phyloP scores from a whole-genome alignment of 2,888 invertebrate species.

The Selenia dentaria region DNA sequence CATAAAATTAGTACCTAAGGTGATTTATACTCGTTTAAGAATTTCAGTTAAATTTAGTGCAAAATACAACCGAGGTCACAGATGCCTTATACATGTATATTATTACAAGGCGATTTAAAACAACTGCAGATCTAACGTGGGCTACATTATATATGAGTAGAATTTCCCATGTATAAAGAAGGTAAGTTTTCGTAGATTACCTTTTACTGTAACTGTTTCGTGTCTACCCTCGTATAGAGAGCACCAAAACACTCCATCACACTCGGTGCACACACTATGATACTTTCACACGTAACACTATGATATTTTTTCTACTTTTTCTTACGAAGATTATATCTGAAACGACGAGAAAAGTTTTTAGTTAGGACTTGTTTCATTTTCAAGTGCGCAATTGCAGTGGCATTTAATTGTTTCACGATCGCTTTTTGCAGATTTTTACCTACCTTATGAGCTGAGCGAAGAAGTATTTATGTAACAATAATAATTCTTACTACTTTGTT shows the following conservation, averaged over 20 bases:
- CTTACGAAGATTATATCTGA: constrained; percentile 58
- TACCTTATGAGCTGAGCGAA: not conserved
- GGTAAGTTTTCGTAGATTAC: constrained; percentile 42
- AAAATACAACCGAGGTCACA: too few relatives aligned
- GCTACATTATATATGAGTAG: too few relatives aligned
- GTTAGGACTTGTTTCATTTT: constrained; percentile 34
- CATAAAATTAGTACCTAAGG: too few relatives aligned
- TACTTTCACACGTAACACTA: constrained; percentile 41
- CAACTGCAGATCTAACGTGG: not conserved
- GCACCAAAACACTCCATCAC: constrained; percentile 60
- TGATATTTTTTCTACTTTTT: constrained; percentile 39
- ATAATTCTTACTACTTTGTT: too few relatives aligned
- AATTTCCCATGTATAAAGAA: too few relatives aligned
- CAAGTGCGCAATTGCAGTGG: constrained; percentile 6
- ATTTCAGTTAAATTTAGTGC: too few relatives aligned
- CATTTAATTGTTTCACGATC: constrained; percentile 7
- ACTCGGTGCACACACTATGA: constrained; percentile 38
- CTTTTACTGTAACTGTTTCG: constrained; percentile 57
- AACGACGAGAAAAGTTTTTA: constrained; percentile 61
- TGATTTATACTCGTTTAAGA: too few relatives aligned
- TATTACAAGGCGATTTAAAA: too few relatives aligned
- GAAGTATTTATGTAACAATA: too few relatives aligned
- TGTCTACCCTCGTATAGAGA: constrained; percentile 49
- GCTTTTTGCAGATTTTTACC: constrained; percentile 13
- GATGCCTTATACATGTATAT: too few relatives aligned